These are phyloP conservation scores for Anadara kagoshimensis DNA, from an alignment of 1,140 invertebrate genomes.

Conservation along the genomic window DNA sequence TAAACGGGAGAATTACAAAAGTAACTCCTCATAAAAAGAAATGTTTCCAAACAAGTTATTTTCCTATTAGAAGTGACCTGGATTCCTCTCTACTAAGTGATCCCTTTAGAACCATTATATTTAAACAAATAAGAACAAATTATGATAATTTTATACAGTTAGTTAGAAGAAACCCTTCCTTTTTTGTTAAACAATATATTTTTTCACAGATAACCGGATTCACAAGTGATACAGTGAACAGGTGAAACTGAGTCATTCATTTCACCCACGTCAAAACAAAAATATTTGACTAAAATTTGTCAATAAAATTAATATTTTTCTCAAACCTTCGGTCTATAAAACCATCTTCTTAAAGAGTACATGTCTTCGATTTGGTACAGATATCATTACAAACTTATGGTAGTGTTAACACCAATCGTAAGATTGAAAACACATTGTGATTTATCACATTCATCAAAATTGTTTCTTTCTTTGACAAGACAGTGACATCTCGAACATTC, in stretches of 20 bases:
- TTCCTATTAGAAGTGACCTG: too few species aligned
- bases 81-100: background rate
- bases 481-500: background rate
- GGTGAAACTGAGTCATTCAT: background rate
- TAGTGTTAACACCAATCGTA: conserved; percentile 19
- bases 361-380: conserved; percentile 74
- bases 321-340: conserved; percentile 92
- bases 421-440: conserved; percentile 7
- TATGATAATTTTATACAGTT: background rate
- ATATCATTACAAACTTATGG: conserved; percentile 24
- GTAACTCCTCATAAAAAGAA: too few species aligned
- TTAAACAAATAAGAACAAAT: background rate
- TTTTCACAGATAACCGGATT: conserved; percentile 18
- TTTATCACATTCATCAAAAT: background rate
- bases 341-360: conserved; percentile 93
- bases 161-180: background rate
- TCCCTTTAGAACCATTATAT: background rate
- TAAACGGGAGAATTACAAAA: too few species aligned
- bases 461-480: background rate
- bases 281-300: conserved; percentile 1
- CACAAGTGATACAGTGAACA: background rate
- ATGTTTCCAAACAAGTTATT: too few species aligned
- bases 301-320: conserved; percentile 21
- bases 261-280: conserved; percentile 5
- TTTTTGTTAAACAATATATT: background rate